These are phyloP conservation scores for Pristionchus maxplancki DNA, from an alignment of 2,888 invertebrate genomes.

Conservation along the genomic window DNA sequence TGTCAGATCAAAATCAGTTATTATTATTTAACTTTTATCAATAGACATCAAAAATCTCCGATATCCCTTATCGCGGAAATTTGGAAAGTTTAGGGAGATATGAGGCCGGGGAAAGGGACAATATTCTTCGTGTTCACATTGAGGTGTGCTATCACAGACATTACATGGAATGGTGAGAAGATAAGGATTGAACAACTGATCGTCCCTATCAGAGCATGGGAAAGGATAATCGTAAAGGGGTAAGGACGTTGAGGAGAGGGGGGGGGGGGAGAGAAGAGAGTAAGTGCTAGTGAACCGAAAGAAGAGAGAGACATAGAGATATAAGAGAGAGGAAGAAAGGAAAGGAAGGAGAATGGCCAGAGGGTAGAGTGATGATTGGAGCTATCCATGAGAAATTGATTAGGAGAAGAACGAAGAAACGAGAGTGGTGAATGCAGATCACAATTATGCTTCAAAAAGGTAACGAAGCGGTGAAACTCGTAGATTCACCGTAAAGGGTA, in stretches of 20 bases:
- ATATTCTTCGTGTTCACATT: neutral
- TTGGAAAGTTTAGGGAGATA: neutral
- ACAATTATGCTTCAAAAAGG: too few relatives aligned
- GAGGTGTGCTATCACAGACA: neutral
- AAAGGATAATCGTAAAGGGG: neutral
- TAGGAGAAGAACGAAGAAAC: neutral
- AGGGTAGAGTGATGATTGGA: too few relatives aligned
- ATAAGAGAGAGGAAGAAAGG: neutral
- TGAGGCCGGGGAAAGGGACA: neutral
- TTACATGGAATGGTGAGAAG: neutral
- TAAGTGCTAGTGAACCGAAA: slow-evolving; percentile 13
- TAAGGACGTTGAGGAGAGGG: neutral
- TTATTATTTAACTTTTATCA: too few relatives aligned
- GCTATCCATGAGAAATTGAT: neutral
- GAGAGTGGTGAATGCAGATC: too few relatives aligned
- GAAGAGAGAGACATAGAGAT: neutral
- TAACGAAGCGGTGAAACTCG: neutral
- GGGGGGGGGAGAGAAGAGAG: neutral
- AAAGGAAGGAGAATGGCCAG: neutral
- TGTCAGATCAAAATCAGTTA: too few relatives aligned
- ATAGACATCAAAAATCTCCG: too few relatives aligned
- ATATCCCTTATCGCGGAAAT: too few relatives aligned
- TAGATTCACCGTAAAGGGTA: neutral
- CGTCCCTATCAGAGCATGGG: neutral
- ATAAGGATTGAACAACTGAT: slow-evolving; percentile 8